Percentiles rank a stretch among this genome's conserved stretches.
Conservation (phyloP, 2,113 vertebrate species). For the Hippocampus barbouri region DNA sequence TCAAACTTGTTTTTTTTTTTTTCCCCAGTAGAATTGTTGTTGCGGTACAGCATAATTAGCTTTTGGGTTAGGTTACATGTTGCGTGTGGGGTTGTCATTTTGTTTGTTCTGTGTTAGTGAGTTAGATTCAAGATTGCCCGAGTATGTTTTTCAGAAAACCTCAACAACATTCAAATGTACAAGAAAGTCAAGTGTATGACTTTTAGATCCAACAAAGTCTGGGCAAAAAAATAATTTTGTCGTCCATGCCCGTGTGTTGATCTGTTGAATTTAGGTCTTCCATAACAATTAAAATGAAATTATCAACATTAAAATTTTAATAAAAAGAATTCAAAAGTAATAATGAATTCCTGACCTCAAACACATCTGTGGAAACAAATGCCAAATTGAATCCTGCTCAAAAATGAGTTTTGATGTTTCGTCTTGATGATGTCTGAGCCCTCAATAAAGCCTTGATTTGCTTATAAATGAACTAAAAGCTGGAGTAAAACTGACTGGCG, state of each 20-base stretch:
- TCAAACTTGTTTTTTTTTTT: too few relatives aligned
- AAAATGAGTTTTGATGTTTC: constrained; percentile 29
- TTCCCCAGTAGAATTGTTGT: too few relatives aligned
- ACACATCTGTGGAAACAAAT: neutral
- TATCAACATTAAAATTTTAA: neutral
- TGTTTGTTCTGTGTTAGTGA: too few relatives aligned
- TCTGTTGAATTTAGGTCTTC: constrained; percentile 19
- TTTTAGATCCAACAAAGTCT: constrained; percentile 19
- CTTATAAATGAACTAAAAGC: constrained; percentile 39
- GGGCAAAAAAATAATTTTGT: neutral
- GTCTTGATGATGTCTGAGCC: constrained; percentile 5
- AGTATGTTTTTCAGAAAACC: neutral
- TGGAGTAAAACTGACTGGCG: constrained; percentile 31
- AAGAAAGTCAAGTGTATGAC: constrained; percentile 14
- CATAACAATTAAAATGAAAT: neutral
- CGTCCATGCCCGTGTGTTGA: neutral
- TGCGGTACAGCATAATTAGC: too few relatives aligned
- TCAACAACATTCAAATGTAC: constrained; percentile 4
- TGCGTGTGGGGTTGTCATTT: too few relatives aligned
- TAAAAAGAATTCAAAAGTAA: neutral
- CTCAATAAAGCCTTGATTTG: constrained; percentile 22
- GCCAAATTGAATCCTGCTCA: constrained; percentile 3
- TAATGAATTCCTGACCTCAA: constrained; percentile 15
- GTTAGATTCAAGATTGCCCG: too few relatives aligned
- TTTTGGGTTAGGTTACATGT: too few relatives aligned